A percentile compares a stretch with the other conserved stretches of the same genome.
Conservation (phyloP, 2,113 vertebrate genomes). For the Coptodon rendalli region DNA sequence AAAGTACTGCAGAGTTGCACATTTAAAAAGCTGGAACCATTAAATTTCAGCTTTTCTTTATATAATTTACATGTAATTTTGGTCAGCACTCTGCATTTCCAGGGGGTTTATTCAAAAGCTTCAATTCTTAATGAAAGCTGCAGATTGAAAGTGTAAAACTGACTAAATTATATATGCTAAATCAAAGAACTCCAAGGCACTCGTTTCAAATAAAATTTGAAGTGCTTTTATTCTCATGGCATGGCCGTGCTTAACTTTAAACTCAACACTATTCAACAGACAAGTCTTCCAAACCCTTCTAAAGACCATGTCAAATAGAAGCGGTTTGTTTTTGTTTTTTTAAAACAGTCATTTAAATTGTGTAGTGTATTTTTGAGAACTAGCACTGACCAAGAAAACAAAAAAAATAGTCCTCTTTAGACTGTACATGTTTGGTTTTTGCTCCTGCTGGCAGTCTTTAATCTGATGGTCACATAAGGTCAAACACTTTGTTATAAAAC, state of each 20-base stretch:
- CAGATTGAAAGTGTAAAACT: background rate
- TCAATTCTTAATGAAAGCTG: background rate
- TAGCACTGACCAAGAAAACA: background rate
- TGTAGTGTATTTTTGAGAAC: background rate
- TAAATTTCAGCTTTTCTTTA: background rate
- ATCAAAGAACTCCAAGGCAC: background rate
- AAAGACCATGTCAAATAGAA: background rate
- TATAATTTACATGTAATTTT: background rate
- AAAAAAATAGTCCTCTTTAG: background rate
- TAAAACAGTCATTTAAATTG: fast-evolving
- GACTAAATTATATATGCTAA: background rate
- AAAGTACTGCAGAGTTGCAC: background rate
- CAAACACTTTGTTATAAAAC: background rate
- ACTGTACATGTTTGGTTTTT: background rate
- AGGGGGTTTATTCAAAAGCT: background rate
- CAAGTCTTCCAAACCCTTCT: background rate
- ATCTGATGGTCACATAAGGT: background rate
- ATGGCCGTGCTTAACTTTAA: background rate
- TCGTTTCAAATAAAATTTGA: background rate
- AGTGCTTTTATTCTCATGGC: background rate
- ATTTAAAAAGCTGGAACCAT: background rate
- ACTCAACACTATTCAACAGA: background rate
- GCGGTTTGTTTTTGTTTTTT: background rate
- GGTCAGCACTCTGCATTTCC: background rate
- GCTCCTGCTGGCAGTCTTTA: background rate